Evolutionary conservation across 2,888 invertebrate species (phyloP), one percentile per base, ranked within the genome.

Genomic region (Camptogramma bilineatum): DNA sequence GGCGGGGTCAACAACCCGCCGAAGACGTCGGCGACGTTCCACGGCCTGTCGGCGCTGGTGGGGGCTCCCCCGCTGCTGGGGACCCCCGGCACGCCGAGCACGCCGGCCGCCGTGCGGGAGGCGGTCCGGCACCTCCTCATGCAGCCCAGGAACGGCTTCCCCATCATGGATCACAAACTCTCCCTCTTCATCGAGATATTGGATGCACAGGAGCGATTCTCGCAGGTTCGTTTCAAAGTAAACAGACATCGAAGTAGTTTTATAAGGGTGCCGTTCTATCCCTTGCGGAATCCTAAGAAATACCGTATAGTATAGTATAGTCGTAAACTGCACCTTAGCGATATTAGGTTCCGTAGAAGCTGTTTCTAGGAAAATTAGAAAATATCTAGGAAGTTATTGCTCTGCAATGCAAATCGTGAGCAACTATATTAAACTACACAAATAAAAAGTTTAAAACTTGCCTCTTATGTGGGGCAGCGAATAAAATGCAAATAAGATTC

Each of bases 101-200:
- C 95, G 24, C 95, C 95, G 13, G 94, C 95, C 5, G 94, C 96
- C 21, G 95, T 96, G 28, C 91, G 96, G 0, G 95, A 96, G 72
- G 96, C 96, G 7, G 95, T 96, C 48, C 94, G 95, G 68, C 95
- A 96, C 76, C 90, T 96, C 53, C 88, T 96, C 64, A 92, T 94
- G 74, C 95, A 96, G 84, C 95, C 96, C 13, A 91, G 96, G 65
- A 96, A 96, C 81, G 96, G 96, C 19, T 96, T 96, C 87, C 95
- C 95, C 77, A 95, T 96, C 82, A 94, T 96, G 90, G 96, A 96
- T 81, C 96, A 96, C 90, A 96, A 96, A 83, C 94, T 97, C 81
- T 94, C 96, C 48, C 94, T 97, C 53, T 96, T 97, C 90, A 95
- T 97, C 83, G 97, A 97, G 81, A 97, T 97, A 77, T 94, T 97